These are phyloP conservation scores for Chironomus tepperi DNA, from an alignment of 1,140 invertebrate genomes.

Conservation along the genomic window DNA sequence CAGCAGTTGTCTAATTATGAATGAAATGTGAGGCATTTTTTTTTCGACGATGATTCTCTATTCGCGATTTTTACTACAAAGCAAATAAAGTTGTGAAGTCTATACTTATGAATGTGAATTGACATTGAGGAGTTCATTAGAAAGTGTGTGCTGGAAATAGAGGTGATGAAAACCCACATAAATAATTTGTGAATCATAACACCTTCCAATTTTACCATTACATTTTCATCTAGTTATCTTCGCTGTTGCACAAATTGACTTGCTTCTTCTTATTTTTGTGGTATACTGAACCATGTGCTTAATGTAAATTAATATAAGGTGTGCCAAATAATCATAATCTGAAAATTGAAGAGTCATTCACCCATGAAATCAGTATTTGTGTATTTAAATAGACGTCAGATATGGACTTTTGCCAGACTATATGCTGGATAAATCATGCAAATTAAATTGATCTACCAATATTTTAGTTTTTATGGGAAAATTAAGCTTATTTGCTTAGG, in stretches of 20 bases:
- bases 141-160: not conserved
- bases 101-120: not conserved
- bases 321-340: no score
- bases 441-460: no score
- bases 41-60: no score
- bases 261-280: no score
- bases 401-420: no score
- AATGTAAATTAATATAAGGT: not conserved
- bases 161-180: not conserved
- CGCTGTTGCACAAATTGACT: no score
- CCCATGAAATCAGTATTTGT: no score
- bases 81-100: not conserved
- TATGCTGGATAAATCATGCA: no score
- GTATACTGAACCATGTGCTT: not conserved
- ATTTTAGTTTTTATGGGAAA: no score
- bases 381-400: no score
- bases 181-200: not conserved
- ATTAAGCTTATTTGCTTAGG: no score
- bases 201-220: not conserved
- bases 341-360: no score
- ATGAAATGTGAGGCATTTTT: not conserved
- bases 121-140: not conserved
- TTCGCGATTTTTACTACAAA: not conserved
- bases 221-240: not conserved
- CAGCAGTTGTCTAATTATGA: constrained; percentile 1